Evolutionary conservation across 2,888 invertebrate species (phyloP).

Genomic region (Troides aeacus): DNA sequence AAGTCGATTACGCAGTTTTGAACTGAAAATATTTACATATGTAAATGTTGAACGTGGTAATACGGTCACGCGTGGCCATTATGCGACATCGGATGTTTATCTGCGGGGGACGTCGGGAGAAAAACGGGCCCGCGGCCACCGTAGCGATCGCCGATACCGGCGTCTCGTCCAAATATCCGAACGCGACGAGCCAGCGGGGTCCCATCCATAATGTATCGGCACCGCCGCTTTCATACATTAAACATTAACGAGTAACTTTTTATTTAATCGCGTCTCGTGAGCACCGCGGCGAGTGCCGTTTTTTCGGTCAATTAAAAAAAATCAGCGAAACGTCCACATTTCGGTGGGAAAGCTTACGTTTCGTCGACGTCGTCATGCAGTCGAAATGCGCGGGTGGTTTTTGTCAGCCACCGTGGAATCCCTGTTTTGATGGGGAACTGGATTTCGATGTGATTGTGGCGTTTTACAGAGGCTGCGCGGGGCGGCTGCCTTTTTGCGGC

Average conservation of each 20-base stretch:
- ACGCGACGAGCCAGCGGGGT: slow-evolving; percentile 65
- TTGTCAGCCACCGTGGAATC: slow-evolving; percentile 52
- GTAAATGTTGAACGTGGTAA: slow-evolving; percentile 33
- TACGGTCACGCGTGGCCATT: slow-evolving; percentile 36
- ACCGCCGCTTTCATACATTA: slow-evolving; percentile 71
- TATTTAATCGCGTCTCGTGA: slow-evolving; percentile 72
- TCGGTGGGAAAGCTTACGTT: slow-evolving; percentile 71
- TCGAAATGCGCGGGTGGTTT: slow-evolving; percentile 59
- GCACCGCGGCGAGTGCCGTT: slow-evolving; percentile 57
- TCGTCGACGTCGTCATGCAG: slow-evolving; percentile 54
- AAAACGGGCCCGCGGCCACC: slow-evolving; percentile 63
- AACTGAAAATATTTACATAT: slow-evolving; percentile 25
- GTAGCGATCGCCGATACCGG: slow-evolving; percentile 68
- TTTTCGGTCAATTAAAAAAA: slow-evolving; percentile 66
- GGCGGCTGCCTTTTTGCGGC: slow-evolving; percentile 44
- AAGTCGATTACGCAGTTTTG: slow-evolving; percentile 21
- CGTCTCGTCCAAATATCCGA: slow-evolving; percentile 72
- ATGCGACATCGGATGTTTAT: slow-evolving; percentile 54
- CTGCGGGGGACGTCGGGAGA: slow-evolving; percentile 44
- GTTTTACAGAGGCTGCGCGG: slow-evolving; percentile 36
- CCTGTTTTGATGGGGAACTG: slow-evolving; percentile 51
- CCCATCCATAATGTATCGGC: slow-evolving; percentile 76
- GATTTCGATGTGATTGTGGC: slow-evolving; percentile 44
- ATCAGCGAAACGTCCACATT: slow-evolving; percentile 57
- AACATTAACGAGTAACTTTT: slow-evolving; percentile 77